Conservation (phyloP, 2,113 vertebrate species). For the Anarrhichthys ocellatus region DNA sequence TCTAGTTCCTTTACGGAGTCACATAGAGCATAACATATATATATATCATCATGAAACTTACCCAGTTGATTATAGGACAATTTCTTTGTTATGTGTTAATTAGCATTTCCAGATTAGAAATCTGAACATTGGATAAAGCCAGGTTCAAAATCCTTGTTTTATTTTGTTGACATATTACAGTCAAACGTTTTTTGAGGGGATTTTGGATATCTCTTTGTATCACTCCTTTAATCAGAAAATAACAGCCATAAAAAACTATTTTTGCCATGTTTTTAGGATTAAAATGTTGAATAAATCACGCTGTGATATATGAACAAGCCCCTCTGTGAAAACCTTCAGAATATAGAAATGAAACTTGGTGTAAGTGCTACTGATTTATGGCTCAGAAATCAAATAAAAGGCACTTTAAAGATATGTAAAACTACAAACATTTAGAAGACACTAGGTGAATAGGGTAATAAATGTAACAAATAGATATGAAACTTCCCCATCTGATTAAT, state of each 20-base stretch:
- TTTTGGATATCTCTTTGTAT: background rate
- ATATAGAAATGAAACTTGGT: background rate
- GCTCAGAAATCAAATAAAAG: background rate
- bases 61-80: background rate
- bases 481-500: background rate
- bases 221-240: background rate
- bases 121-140: background rate
- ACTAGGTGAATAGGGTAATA: too few relatives aligned
- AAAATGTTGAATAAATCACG: background rate
- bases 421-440: background rate
- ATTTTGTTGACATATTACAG: background rate
- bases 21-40: too few relatives aligned
- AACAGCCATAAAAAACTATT: background rate
- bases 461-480: too few relatives aligned
- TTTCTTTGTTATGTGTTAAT: background rate
- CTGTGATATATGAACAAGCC: background rate
- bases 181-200: too few relatives aligned
- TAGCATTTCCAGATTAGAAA: background rate
- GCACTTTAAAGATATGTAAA: background rate
- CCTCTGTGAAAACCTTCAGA: background rate
- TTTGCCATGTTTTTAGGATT: background rate
- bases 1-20: background rate
- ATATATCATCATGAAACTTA: background rate
- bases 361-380: background rate
- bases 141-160: background rate